Percentiles rank a stretch among this genome's conserved stretches.
phyloP scores from a whole-genome alignment of 2,113 vertebrate species.

The Chinchilla lanigera region DNA sequence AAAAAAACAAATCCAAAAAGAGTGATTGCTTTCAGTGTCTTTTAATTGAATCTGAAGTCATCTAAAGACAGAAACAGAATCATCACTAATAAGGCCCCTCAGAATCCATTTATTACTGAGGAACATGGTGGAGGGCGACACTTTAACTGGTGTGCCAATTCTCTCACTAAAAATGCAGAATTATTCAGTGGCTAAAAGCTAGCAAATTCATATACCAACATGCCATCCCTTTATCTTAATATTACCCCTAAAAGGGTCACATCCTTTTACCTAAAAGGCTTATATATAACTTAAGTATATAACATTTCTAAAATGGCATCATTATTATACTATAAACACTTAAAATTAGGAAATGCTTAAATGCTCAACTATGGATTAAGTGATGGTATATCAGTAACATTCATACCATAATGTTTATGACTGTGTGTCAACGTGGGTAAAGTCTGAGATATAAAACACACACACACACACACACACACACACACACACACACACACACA shows the following conservation, averaged over 20 bases:
- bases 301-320: neutral
- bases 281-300: neutral
- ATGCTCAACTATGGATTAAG: neutral
- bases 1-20: too few relatives aligned
- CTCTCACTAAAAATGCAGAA: conserved; percentile 33
- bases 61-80: conserved; percentile 31
- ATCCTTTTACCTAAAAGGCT: neutral
- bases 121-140: neutral
- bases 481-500: neutral
- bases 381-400: neutral
- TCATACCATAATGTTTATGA: neutral
- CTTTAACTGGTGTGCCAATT: conserved; percentile 24
- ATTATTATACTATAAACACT: neutral
- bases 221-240: neutral
- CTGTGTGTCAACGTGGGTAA: neutral
- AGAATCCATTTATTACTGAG: neutral
- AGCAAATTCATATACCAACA: neutral
- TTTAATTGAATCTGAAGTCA: conserved; percentile 40
- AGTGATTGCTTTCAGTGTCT: neutral
- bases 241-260: neutral
- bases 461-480: neutral
- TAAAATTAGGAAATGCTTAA: conserved; percentile 31
- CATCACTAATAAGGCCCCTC: conserved; percentile 11
- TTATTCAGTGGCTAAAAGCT: neutral
- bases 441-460: neutral